Percentiles rank a stretch among this genome's conserved stretches.
These are phyloP conservation scores for Acropora tenuis DNA, from an alignment of 64 coral and sea anemone genomes.

Conservation along the genomic window DNA sequence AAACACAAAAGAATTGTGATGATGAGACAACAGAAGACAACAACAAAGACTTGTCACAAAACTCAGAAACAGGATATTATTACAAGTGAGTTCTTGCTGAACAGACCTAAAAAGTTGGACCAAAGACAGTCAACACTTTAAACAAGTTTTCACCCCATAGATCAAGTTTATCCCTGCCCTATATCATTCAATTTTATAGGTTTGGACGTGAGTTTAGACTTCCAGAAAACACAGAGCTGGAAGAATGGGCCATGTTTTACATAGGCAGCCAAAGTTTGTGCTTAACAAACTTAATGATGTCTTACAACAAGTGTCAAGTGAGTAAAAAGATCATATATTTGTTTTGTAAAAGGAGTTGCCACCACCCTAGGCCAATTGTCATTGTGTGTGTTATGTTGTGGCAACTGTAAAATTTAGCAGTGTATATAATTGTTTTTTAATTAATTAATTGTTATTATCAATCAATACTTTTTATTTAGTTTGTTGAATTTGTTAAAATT, in stretches of 20 bases:
- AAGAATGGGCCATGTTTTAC: conserved; percentile 77
- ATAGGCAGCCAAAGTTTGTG: conserved; percentile 87
- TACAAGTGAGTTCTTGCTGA: background rate
- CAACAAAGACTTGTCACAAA: background rate
- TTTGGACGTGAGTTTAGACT: conserved; percentile 86
- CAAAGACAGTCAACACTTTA: no score
- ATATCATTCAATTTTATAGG: conserved; percentile 18
- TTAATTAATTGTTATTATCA: no score
- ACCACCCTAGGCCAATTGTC: no score
- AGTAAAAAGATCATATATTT: background rate
- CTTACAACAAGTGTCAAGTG: conserved; percentile 96
- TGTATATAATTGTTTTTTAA: no score
- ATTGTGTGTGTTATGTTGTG: no score
- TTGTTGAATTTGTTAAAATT: no score
- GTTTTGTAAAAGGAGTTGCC: no score
- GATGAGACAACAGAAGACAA: background rate
- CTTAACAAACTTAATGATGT: conserved; percentile 96
- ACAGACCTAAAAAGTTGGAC: no score
- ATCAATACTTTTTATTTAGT: no score
- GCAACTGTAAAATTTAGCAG: no score
- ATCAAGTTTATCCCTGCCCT: background rate
- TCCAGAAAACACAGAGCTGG: conserved; percentile 38
- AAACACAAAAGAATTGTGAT: background rate
- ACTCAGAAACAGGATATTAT: background rate
- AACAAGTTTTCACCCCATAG: no score